Evolutionary conservation across 2,113 vertebrate species (phyloP).

Genomic region (Furnarius figulus): DNA sequence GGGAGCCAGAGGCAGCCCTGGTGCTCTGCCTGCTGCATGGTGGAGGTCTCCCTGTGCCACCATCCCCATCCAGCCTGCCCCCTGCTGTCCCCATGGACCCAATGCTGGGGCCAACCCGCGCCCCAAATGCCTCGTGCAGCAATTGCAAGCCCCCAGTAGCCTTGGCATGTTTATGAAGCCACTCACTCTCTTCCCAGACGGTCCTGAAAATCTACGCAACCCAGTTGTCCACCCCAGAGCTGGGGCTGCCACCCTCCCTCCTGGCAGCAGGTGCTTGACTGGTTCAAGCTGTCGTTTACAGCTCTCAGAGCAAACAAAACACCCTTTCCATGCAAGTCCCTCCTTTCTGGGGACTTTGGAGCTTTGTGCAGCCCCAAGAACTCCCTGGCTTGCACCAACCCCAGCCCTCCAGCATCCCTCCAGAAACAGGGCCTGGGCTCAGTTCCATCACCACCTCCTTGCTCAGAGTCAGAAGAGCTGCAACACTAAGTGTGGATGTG

Average conservation of each 20-base stretch:
- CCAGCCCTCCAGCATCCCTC: not conserved
- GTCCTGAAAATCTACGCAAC: not conserved
- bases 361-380: not conserved
- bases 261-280: not conserved
- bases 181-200: not conserved
- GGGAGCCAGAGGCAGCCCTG: not conserved
- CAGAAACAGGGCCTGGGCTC: not conserved
- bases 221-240: accelerated
- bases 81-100: not conserved
- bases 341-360: not conserved
- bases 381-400: not conserved
- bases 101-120: not conserved
- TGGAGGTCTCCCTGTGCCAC: not conserved
- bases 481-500: not conserved
- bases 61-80: not conserved
- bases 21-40: not conserved
- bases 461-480: not conserved
- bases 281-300: not conserved
- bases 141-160: not conserved
- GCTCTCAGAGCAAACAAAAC: not conserved
- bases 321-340: not conserved
- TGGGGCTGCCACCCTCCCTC: not conserved
- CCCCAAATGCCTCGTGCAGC: accelerated
- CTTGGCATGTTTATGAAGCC: not conserved
- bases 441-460: not conserved